Evolutionary conservation across 2,113 vertebrate species (phyloP).

Genomic region (Elgaria multicarinata): DNA sequence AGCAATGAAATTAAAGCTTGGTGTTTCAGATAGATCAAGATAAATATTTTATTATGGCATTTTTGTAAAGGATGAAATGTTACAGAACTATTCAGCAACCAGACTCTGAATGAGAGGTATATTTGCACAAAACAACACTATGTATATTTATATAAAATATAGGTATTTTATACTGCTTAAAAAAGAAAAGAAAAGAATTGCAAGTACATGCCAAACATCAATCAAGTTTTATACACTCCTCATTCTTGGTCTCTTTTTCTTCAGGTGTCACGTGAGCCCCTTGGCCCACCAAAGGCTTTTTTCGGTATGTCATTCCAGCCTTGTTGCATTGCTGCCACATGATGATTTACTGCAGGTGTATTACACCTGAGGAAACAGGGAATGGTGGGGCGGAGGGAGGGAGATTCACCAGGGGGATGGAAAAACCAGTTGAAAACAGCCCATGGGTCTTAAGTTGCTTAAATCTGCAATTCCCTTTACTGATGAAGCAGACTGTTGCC

Average conservation of each 20-base stretch:
- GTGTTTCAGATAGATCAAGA: neutral
- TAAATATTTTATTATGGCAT: slow-evolving; percentile 4
- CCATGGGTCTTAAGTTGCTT: neutral
- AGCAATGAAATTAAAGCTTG: slow-evolving; percentile 6
- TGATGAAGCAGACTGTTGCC: neutral
- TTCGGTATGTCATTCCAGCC: neutral
- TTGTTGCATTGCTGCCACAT: neutral
- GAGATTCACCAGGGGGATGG: neutral
- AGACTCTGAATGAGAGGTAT: slow-evolving; percentile 7
- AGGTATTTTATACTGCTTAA: neutral
- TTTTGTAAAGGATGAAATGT: slow-evolving; percentile 18
- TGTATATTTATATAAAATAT: slow-evolving; percentile 24
- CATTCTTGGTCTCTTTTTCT: neutral
- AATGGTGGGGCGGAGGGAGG: neutral
- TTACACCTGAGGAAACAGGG: neutral
- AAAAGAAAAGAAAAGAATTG: neutral
- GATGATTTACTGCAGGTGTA: neutral
- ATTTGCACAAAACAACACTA: neutral
- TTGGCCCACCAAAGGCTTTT: neutral
- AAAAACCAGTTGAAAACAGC: neutral
- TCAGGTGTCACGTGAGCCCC: neutral
- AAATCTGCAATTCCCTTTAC: neutral
- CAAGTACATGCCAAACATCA: neutral
- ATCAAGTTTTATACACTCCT: neutral
- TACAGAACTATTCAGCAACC: neutral